phyloP scores from a whole-genome alignment of 2,797 vertebrate species.

The Ctenopoma kingsleyae region DNA sequence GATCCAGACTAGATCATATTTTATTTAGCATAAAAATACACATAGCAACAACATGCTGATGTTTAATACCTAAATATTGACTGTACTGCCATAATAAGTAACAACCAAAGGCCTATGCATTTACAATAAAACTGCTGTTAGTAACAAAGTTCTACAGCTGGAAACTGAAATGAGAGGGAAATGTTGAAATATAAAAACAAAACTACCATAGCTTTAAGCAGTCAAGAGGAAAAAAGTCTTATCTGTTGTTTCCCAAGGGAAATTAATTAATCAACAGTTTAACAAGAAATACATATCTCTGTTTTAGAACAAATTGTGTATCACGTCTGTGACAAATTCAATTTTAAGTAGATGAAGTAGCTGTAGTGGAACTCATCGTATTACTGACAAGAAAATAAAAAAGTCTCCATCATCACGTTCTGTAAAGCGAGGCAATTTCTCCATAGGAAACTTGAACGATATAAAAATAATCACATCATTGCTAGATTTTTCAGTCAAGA shows the following conservation, averaged over 20 bases:
- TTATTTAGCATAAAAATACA: slow-evolving; percentile 8
- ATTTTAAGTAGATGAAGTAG: slow-evolving; percentile 3
- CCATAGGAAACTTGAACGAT: slow-evolving; percentile 28
- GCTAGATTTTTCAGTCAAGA: slow-evolving; percentile 29
- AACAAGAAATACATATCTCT: slow-evolving; percentile 32
- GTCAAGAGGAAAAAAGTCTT: slow-evolving; percentile 18
- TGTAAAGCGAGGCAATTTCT: slow-evolving; percentile 29
- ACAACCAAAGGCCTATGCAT: too few species aligned
- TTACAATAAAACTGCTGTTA: slow-evolving; percentile 11
- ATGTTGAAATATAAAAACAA: slow-evolving; percentile 7
- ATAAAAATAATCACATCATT: slow-evolving; percentile 46
- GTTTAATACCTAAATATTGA: neutral
- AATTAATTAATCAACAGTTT: slow-evolving; percentile 50
- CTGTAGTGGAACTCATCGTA: slow-evolving; percentile 26
- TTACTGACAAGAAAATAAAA: neutral
- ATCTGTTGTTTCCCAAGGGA: slow-evolving; percentile 35
- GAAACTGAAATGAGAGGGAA: neutral
- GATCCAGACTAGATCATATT: slow-evolving; percentile 6
- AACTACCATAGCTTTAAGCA: neutral
- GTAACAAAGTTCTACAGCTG: neutral
- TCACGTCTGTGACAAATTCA: slow-evolving; percentile 47
- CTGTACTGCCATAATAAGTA: too few species aligned
- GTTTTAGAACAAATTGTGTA: slow-evolving; percentile 31
- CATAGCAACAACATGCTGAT: neutral
- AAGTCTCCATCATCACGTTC: slow-evolving; percentile 7